Percentiles rank a stretch among this genome's conserved stretches.
These are phyloP conservation scores for Eulemur rufifrons DNA, from an alignment of 2,113 vertebrate genomes.

Conservation along the genomic window DNA sequence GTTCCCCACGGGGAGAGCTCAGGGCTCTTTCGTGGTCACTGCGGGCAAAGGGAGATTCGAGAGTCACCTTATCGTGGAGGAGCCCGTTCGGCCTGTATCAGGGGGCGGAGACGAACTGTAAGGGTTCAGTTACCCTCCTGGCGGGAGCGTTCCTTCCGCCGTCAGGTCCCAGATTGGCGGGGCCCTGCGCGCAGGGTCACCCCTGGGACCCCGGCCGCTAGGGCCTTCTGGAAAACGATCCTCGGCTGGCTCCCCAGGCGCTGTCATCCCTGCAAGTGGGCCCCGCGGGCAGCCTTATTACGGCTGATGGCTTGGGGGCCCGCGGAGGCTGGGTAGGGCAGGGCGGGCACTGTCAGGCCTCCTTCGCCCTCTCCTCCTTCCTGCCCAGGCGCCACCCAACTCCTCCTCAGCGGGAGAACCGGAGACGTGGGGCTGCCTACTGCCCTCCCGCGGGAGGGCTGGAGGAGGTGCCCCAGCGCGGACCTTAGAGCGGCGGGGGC, in stretches of 20 bases:
- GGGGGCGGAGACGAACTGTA: not conserved
- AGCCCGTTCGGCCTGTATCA: not conserved
- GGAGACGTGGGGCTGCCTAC: not conserved
- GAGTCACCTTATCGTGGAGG: not conserved
- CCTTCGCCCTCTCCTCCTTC: not conserved
- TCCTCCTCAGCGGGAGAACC: not conserved
- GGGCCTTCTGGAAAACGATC: not conserved
- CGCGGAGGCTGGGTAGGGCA: not conserved
- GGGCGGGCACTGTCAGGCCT: constrained; percentile 55
- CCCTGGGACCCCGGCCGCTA: not conserved
- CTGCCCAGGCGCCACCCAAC: not conserved
- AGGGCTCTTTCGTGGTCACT: not conserved
- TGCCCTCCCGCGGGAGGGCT: not conserved
- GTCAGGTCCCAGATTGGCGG: not conserved
- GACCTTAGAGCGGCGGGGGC: not conserved
- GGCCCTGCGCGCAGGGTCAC: not conserved
- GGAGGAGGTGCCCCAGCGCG: not conserved
- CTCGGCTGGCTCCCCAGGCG: not conserved
- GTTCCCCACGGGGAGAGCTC: not conserved
- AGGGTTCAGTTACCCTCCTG: not conserved
- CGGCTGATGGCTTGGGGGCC: not conserved
- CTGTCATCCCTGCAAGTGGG: constrained; percentile 49
- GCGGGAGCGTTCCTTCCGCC: not conserved
- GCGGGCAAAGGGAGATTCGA: not conserved
- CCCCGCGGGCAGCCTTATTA: not conserved